phyloP scores from a whole-genome alignment of 2,888 invertebrate species.

The Chymomyza fuscimana region DNA sequence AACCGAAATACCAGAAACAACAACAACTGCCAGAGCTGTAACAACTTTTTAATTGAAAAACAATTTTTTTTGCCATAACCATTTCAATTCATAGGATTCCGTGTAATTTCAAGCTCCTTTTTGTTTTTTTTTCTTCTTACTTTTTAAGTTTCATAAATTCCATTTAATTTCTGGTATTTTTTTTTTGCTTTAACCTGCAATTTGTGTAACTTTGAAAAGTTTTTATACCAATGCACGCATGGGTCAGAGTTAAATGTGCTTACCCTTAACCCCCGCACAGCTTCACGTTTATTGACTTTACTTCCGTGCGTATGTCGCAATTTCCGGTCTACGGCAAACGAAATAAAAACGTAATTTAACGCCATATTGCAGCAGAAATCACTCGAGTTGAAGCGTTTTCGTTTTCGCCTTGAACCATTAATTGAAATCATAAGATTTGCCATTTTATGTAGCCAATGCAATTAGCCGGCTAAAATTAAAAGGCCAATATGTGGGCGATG shows the following conservation, averaged over 20 bases:
- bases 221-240: conserved; percentile 15
- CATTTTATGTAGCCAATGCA: conserved; percentile 49
- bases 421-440: conserved; percentile 68
- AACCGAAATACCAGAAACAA: conserved; percentile 27
- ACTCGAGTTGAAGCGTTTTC: conserved; percentile 17
- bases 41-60: conserved; percentile 71
- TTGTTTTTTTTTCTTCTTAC: conserved; percentile 5
- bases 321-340: conserved; percentile 72
- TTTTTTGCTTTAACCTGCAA: conserved; percentile 29
- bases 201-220: conserved; percentile 52
- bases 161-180: conserved; percentile 38
- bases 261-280: background rate
- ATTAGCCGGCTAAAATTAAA: conserved; percentile 33
- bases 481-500: conserved; percentile 23
- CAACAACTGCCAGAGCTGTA: conserved; percentile 15
- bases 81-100: conserved; percentile 13
- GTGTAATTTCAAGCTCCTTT: background rate
- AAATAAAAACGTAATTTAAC: conserved; percentile 73
- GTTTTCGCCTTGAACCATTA: conserved; percentile 35
- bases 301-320: conserved; percentile 76
- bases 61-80: conserved; percentile 46
- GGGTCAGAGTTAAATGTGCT: background rate
- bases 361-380: conserved; percentile 36
- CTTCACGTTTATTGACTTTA: conserved; percentile 65
- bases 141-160: conserved; percentile 66